These are phyloP conservation scores for Hydroisotoma schaefferi DNA, from an alignment of 2,888 invertebrate genomes.

Conservation along the genomic window DNA sequence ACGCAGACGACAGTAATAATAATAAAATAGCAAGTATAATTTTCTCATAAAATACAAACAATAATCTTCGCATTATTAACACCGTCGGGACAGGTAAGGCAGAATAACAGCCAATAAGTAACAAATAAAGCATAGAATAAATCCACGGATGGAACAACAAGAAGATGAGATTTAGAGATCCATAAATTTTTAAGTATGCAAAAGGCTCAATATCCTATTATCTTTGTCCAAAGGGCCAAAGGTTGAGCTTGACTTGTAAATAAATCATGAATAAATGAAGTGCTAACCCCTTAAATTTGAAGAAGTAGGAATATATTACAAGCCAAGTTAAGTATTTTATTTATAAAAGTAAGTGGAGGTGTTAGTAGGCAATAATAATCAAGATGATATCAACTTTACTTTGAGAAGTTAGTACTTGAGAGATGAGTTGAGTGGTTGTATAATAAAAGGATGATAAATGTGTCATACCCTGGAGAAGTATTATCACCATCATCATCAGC, in stretches of 20 bases:
- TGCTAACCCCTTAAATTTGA: background rate
- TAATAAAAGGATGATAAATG: slow-evolving; percentile 7
- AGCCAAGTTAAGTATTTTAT: too few relatives aligned
- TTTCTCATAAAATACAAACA: too few relatives aligned
- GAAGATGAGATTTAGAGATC: slow-evolving; percentile 2
- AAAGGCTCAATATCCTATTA: background rate
- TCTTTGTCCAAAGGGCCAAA: background rate
- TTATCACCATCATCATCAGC: background rate
- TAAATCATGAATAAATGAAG: background rate
- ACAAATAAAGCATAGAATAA: too few relatives aligned
- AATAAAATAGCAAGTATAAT: too few relatives aligned
- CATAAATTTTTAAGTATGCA: background rate
- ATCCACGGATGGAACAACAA: too few relatives aligned
- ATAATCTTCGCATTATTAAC: too few relatives aligned
- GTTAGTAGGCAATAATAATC: background rate
- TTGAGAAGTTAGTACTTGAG: background rate
- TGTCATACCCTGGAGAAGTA: slow-evolving; percentile 4
- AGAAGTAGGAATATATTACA: background rate
- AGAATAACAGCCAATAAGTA: too few relatives aligned
- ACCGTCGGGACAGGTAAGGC: too few relatives aligned
- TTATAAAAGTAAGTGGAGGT: background rate
- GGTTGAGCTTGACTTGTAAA: background rate
- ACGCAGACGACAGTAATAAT: too few relatives aligned
- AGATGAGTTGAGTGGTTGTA: slow-evolving; percentile 8
- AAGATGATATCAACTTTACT: background rate